Evolutionary conservation across 1,140 invertebrate species (phyloP).

Genomic region (Drosophila murphyi): DNA sequence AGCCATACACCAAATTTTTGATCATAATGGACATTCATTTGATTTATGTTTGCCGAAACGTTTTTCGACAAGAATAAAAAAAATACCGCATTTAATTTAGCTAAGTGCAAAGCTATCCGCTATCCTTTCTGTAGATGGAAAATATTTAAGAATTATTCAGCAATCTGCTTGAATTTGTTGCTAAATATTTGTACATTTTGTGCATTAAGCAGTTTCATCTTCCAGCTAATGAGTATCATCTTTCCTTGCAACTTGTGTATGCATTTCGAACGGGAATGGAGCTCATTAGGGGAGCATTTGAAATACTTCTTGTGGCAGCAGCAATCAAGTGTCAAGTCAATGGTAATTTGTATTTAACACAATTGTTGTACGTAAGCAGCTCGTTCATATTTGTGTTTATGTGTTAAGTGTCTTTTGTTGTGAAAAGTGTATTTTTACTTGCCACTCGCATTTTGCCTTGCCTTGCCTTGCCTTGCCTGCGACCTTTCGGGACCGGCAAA

Average conservation of each 20-base stretch:
- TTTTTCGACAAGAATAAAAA: conserved; percentile 2
- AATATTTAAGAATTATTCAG: conserved; percentile 1
- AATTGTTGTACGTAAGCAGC: conserved; percentile 19
- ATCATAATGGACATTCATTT: conserved; percentile 40
- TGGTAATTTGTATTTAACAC: conserved; percentile 32
- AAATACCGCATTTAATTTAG: conserved; percentile 17
- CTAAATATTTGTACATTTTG: too few relatives aligned
- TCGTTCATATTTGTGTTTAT: conserved; percentile 50
- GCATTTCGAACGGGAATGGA: background rate
- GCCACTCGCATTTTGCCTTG: background rate
- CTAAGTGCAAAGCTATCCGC: conserved; percentile 22
- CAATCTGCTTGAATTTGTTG: too few relatives aligned
- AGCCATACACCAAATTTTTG: background rate
- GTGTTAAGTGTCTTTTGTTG: conserved; percentile 30
- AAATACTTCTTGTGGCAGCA: background rate
- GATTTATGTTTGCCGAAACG: conserved; percentile 32
- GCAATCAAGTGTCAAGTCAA: conserved; percentile 21
- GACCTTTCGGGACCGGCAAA: conserved; percentile 9
- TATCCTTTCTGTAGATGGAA: background rate
- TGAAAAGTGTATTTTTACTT: background rate
- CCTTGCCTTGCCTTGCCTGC: conserved; percentile 14
- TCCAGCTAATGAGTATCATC: background rate
- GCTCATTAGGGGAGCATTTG: conserved; percentile 41
- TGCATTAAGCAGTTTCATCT: background rate
- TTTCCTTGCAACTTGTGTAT: background rate